Conservation (phyloP, 2,113 vertebrate species). For the Tiliqua scincoides region DNA sequence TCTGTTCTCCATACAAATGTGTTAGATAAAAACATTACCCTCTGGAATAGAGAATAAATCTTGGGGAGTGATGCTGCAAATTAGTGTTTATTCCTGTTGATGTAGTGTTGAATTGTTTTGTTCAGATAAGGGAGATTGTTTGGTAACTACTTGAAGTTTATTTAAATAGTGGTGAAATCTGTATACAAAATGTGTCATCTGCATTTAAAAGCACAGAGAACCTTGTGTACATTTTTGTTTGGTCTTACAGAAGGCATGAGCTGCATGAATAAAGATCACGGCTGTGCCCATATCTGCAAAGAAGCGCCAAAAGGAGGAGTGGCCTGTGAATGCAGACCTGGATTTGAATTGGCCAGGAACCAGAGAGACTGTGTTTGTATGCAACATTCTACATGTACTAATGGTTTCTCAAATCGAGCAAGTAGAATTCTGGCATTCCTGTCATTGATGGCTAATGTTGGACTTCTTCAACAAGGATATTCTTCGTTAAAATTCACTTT, state of each 20-base stretch:
- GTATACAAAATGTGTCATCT: not conserved
- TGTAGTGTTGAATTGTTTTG: not conserved
- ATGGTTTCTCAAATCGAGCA: constrained; percentile 40
- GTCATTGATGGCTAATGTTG: constrained; percentile 12
- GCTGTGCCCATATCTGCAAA: constrained; percentile 96
- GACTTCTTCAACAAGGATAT: not conserved
- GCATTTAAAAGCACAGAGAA: not conserved
- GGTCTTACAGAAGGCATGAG: constrained; percentile 91
- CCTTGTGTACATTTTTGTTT: constrained; percentile 45
- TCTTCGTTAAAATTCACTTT: accelerated
- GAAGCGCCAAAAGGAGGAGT: constrained; percentile 91
- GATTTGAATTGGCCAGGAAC: constrained; percentile 93
- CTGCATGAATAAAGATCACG: constrained; percentile 98
- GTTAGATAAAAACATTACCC: not conserved
- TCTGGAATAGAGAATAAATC: not conserved
- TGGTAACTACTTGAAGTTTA: not conserved
- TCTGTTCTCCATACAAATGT: not conserved
- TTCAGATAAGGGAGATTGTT: not conserved
- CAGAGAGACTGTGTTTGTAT: constrained; percentile 93
- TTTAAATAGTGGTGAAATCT: not conserved
- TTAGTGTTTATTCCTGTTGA: not conserved
- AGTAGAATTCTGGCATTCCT: constrained; percentile 36
- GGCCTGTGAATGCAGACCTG: constrained; percentile 94
- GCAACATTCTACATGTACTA: constrained; percentile 65
- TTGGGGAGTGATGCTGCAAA: not conserved